These are phyloP conservation scores for Patiria miniata DNA, from an alignment of 35 echinoderm and acorn worm genomes.

Conservation along the genomic window DNA sequence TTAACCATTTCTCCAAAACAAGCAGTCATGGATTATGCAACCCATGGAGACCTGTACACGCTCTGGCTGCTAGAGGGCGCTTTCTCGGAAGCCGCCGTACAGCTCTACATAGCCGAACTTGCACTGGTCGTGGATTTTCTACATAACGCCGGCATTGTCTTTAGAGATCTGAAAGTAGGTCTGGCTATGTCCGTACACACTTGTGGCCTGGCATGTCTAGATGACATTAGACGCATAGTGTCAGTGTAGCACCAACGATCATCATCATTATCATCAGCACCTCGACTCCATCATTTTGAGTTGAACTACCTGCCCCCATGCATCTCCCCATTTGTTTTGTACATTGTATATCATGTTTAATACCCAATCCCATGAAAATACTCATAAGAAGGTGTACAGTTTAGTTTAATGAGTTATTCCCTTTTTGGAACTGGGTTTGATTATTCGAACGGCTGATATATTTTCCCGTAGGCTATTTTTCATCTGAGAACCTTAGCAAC, in stretches of 20 bases:
- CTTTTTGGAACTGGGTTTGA: no score
- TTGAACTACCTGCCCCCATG: no score
- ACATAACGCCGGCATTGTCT: constrained; percentile 89
- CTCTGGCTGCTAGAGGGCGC: constrained; percentile 90
- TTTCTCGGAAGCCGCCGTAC: constrained; percentile 79
- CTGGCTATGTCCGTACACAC: no score
- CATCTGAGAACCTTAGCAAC: no score
- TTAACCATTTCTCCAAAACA: background rate
- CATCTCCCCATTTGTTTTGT: background rate
- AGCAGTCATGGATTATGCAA: constrained; percentile 94
- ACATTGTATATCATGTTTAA: no score
- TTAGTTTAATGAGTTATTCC: no score
- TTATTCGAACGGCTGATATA: no score
- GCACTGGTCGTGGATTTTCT: constrained; percentile 91
- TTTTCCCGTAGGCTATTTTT: no score
- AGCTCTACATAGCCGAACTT: constrained; percentile 85
- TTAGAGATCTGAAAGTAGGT: constrained; percentile 95
- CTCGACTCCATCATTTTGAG: background rate
- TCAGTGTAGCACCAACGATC: background rate
- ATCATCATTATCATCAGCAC: background rate
- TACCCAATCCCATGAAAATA: no score
- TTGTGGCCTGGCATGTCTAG: no score
- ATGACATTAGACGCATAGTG: background rate
- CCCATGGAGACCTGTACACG: constrained; percentile 95
- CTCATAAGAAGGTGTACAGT: no score